A percentile compares a stretch with the other conserved stretches of the same genome.
Evolutionary conservation across 2,113 vertebrate species (phyloP).

Genomic region (Ivindomyrus marchei): DNA sequence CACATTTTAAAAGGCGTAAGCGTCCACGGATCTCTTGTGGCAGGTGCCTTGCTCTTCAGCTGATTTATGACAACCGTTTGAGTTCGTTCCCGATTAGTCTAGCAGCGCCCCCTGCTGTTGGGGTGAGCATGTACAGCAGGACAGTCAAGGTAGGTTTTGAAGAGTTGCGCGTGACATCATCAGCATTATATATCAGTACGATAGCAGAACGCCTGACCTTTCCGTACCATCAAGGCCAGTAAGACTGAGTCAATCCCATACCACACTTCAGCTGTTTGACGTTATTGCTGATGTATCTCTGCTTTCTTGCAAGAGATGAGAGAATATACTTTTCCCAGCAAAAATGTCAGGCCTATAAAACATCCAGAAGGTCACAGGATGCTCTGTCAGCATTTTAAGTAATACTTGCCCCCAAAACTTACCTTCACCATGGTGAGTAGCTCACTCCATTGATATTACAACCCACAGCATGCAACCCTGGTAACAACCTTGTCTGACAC

Average conservation of each 20-base stretch:
- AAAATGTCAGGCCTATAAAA: not conserved
- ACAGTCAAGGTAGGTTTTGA: not conserved
- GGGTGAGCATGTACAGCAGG: not conserved
- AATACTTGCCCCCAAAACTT: not conserved
- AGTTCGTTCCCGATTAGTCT: not conserved
- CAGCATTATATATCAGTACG: not conserved
- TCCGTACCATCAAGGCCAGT: not conserved
- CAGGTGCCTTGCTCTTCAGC: not conserved
- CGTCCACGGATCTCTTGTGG: not conserved
- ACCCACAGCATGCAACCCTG: not conserved
- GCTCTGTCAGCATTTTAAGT: not conserved
- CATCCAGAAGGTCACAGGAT: not conserved
- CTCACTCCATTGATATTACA: not conserved
- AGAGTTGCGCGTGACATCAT: not conserved
- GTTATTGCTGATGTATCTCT: not conserved
- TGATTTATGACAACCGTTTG: not conserved
- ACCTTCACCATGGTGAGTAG: not conserved
- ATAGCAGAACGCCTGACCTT: not conserved
- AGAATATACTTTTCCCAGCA: not conserved
- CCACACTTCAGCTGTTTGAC: not conserved
- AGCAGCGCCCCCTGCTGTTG: not conserved
- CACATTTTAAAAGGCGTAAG: not conserved
- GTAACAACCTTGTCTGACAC: not conserved
- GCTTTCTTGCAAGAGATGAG: not conserved
- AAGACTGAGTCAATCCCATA: not conserved